These are phyloP conservation scores for Meles meles DNA, from an alignment of 2,113 vertebrate species.

Conservation along the genomic window DNA sequence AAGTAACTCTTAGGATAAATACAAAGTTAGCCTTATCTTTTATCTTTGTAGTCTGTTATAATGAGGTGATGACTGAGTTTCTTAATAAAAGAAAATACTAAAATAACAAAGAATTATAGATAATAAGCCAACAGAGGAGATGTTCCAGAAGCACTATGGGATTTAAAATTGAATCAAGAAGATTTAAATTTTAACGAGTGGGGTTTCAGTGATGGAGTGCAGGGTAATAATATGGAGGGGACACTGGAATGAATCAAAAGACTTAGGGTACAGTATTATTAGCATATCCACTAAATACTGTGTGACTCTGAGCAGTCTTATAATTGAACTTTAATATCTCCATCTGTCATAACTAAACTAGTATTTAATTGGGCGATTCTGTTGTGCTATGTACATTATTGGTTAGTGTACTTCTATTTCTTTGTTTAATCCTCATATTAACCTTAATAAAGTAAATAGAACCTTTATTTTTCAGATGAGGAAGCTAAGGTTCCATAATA, in stretches of 20 bases:
- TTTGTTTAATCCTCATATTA: background rate
- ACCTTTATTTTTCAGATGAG: background rate
- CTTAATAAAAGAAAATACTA: constrained; percentile 14
- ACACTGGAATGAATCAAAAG: background rate
- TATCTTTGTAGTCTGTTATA: constrained; percentile 28
- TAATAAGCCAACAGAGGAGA: constrained; percentile 30
- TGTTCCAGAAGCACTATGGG: background rate
- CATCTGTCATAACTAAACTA: background rate
- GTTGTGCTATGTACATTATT: background rate
- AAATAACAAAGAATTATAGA: constrained; percentile 14
- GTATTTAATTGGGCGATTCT: background rate
- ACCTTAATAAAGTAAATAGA: constrained; percentile 17
- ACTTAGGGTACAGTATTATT: background rate
- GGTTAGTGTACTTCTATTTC: background rate
- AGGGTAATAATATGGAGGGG: background rate
- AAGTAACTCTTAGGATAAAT: background rate
- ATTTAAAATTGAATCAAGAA: constrained; percentile 37
- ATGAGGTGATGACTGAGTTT: constrained; percentile 41
- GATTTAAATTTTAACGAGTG: constrained; percentile 35
- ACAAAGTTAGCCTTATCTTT: constrained; percentile 2
- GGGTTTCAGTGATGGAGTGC: background rate
- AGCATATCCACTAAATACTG: background rate
- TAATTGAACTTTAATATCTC: background rate
- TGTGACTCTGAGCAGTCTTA: background rate
- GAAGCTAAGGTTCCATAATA: constrained; percentile 1